phyloP scores from a whole-genome alignment of 2,113 vertebrate genomes.

The Limnothrissa miodon region DNA sequence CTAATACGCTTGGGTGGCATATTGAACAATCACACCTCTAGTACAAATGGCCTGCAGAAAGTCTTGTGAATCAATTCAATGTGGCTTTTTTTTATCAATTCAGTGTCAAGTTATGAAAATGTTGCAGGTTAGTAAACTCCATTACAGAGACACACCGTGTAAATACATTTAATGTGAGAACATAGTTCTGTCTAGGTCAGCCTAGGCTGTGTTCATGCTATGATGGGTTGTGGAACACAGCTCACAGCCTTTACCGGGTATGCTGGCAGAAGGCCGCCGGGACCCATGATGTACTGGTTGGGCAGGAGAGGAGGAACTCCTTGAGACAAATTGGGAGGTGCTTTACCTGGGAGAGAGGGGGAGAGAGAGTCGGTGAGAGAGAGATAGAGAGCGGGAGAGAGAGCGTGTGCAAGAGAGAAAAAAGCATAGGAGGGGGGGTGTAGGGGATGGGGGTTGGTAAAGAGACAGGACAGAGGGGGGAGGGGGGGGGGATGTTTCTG shows the following conservation, averaged over 20 bases:
- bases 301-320: slow-evolving; percentile 91
- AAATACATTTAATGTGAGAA: no score
- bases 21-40: background rate
- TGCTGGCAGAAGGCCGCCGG: slow-evolving; percentile 92
- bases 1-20: background rate
- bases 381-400: slow-evolving; percentile 20
- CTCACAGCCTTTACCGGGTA: slow-evolving; percentile 83
- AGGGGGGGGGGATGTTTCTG: no score
- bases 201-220: no score
- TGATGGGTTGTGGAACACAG: background rate
- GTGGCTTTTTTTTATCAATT: background rate
- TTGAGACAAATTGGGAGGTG: slow-evolving; percentile 91
- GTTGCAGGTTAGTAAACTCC: no score
- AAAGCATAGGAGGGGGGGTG: no score
- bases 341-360: slow-evolving; percentile 96
- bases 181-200: background rate
- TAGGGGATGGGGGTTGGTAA: no score
- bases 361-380: no score
- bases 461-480: no score
- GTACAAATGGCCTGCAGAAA: background rate
- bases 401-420: background rate
- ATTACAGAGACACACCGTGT: background rate
- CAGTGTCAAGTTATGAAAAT: background rate
- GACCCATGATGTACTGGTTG: slow-evolving; percentile 98
- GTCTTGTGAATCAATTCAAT: background rate